These are phyloP conservation scores for Lepilemur septentrionalis DNA, from an alignment of 2,797 vertebrate genomes.

Conservation along the genomic window DNA sequence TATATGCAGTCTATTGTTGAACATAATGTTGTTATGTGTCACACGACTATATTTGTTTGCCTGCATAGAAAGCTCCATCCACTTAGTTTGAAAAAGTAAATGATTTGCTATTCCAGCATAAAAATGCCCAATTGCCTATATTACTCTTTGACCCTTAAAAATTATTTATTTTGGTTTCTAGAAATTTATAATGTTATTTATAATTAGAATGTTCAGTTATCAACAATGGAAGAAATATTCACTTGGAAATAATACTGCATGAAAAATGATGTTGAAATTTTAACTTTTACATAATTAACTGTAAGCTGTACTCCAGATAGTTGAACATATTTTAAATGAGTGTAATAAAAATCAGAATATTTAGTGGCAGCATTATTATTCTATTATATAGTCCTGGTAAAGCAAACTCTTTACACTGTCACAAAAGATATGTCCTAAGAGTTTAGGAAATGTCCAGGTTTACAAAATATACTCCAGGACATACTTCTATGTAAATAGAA, in stretches of 20 bases:
- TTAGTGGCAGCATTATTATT: not conserved
- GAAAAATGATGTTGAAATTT: slow-evolving; percentile 28
- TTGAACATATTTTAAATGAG: slow-evolving; percentile 7
- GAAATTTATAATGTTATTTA: slow-evolving; percentile 5
- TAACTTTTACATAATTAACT: not conserved
- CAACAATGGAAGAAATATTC: not conserved
- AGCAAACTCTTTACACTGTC: not conserved
- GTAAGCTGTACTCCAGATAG: not conserved
- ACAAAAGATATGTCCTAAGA: not conserved
- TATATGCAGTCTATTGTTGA: not conserved
- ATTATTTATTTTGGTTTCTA: not conserved
- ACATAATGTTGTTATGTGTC: not conserved
- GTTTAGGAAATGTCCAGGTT: not conserved
- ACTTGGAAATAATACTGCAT: slow-evolving; percentile 8
- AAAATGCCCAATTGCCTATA: not conserved
- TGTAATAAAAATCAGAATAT: slow-evolving; percentile 7
- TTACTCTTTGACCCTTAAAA: not conserved
- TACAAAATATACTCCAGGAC: not conserved
- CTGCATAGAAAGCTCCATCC: not conserved
- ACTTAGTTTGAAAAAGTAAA: slow-evolving; percentile 13
- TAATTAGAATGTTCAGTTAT: slow-evolving; percentile 18
- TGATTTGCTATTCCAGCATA: not conserved
- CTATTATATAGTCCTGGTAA: not conserved
- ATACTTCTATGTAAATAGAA: not conserved
- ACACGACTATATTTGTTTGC: not conserved